Percentiles rank a stretch among this genome's conserved stretches.
Conservation (phyloP, 2,888 invertebrate genomes). For the Limnephilus rhombicus region DNA sequence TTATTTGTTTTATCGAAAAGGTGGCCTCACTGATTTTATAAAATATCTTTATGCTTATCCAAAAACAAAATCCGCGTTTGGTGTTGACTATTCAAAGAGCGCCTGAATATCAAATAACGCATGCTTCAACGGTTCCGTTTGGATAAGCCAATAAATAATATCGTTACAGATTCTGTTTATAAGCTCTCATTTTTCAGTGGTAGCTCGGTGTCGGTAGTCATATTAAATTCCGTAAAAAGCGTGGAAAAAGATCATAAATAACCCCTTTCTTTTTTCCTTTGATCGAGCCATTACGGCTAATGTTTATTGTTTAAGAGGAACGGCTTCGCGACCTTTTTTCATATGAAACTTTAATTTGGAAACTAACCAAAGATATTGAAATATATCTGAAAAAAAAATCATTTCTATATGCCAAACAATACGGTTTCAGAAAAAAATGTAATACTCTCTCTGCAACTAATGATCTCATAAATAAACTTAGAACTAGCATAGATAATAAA, state of each 20-base stretch:
- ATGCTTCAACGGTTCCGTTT: background rate
- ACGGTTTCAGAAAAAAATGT: no score
- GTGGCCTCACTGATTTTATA: constrained; percentile 7
- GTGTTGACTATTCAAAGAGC: background rate
- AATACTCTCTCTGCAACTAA: no score
- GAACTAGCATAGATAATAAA: no score
- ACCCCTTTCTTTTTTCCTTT: background rate
- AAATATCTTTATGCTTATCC: constrained; percentile 17
- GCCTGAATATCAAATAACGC: background rate
- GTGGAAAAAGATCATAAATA: background rate
- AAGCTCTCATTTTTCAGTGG: background rate
- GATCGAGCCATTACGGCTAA: background rate
- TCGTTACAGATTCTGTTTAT: background rate
- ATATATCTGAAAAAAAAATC: no score
- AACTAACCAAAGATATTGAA: no score
- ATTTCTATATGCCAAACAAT: no score
- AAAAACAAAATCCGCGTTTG: background rate
- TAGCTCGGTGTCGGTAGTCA: background rate
- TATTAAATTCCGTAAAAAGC: background rate
- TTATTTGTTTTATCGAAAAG: constrained; percentile 18
- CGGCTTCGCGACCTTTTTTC: no score
- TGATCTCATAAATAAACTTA: no score
- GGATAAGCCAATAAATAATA: background rate
- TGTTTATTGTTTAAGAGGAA: background rate
- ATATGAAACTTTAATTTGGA: no score